These are phyloP conservation scores for Motacilla alba DNA, from an alignment of 2,113 vertebrate genomes.

Conservation along the genomic window DNA sequence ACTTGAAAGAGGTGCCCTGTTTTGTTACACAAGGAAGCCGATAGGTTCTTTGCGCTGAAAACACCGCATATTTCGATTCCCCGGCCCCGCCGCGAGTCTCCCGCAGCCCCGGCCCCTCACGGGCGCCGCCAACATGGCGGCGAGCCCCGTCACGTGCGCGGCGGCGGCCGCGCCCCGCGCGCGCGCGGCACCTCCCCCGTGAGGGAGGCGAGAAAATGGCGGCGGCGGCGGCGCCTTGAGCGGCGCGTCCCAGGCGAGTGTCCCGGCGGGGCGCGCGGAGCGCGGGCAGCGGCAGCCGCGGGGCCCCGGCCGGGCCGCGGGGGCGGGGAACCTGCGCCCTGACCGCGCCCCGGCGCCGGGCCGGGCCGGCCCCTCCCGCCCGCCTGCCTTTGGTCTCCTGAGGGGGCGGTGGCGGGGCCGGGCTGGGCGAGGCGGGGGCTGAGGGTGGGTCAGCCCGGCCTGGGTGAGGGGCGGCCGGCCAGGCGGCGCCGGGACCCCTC, in stretches of 20 bases:
- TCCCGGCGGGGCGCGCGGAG: neutral
- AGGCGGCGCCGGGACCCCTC: neutral
- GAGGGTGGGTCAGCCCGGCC: neutral
- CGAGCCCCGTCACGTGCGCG: neutral
- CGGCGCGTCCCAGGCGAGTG: neutral
- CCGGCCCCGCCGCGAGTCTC: rapidly evolving
- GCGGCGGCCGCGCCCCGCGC: neutral
- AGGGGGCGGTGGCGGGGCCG: neutral
- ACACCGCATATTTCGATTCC: neutral
- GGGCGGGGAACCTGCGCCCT: neutral
- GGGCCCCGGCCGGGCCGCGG: no score
- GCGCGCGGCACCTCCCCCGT: conserved; percentile 68
- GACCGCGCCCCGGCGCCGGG: neutral
- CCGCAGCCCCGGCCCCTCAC: rapidly evolving
- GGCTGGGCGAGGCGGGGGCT: neutral
- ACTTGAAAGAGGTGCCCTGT: neutral
- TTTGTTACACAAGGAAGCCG: neutral
- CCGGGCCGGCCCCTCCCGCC: neutral
- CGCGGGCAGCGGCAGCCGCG: no score
- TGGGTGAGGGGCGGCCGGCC: neutral
- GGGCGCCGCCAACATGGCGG: neutral
- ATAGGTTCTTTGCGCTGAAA: neutral
- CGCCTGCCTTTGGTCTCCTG: neutral
- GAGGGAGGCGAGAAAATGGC: conserved; percentile 81
- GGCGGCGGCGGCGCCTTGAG: conserved; percentile 66